Percentiles rank a stretch among this genome's conserved stretches.
phyloP scores from a whole-genome alignment of 2,888 invertebrate species.

The Epirrhoe alternata region DNA sequence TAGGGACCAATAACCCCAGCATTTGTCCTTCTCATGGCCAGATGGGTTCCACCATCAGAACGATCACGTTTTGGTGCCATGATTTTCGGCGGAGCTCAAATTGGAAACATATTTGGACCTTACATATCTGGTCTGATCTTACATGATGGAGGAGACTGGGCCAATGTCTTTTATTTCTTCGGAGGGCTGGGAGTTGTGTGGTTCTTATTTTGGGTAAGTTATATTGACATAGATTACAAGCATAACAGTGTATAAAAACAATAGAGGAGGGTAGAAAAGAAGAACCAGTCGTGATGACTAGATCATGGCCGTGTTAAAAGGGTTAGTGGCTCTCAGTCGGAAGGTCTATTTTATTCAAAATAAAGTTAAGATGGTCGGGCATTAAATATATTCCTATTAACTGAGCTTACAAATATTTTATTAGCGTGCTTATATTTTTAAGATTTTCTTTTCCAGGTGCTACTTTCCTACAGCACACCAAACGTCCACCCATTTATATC shows the following conservation, averaged over 20 bases:
- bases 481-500: constrained; percentile 82
- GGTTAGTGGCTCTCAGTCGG: not conserved
- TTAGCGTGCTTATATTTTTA: no score
- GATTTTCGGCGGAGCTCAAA: constrained; percentile 85
- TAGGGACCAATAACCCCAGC: constrained; percentile 87
- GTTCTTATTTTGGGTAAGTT: constrained; percentile 80
- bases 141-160: constrained; percentile 80
- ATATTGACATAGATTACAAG: not conserved
- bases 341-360: no score
- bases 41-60: constrained; percentile 86
- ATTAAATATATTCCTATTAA: no score
- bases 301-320: no score
- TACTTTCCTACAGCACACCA: constrained; percentile 81
- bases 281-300: no score
- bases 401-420: no score
- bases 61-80: constrained; percentile 84
- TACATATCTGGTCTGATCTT: constrained; percentile 78
- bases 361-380: no score
- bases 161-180: constrained; percentile 84
- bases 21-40: constrained; percentile 84
- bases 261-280: not conserved
- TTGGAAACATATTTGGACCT: constrained; percentile 83
- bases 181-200: constrained; percentile 81
- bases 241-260: not conserved
- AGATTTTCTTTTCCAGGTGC: constrained; percentile 49